Percentiles rank a stretch among this genome's conserved stretches.
Conservation (phyloP, 1,140 invertebrate genomes). For the Drosophila busckii region DNA sequence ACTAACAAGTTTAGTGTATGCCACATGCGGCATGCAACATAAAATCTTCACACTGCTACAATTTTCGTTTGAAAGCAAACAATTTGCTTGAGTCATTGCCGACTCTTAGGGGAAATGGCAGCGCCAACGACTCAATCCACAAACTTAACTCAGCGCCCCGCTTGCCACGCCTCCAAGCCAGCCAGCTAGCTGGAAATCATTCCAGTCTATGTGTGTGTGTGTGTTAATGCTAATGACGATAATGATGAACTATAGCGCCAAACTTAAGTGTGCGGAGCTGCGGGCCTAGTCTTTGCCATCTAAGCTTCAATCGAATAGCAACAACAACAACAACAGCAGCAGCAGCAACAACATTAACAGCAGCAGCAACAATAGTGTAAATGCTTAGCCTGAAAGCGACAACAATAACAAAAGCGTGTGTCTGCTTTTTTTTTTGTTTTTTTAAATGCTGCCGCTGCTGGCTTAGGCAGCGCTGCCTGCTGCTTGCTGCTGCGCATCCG, state of each 20-base stretch:
- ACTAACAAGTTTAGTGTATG: background rate
- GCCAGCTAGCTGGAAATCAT: no score
- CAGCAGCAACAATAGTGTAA: no score
- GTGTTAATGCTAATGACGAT: conserved; percentile 54
- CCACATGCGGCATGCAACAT: background rate
- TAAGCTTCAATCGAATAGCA: conserved; percentile 48
- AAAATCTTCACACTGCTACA: conserved; percentile 26
- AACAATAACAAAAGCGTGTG: conserved; percentile 46
- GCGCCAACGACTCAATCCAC: no score
- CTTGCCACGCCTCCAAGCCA: no score
- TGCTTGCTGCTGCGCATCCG: conserved; percentile 70
- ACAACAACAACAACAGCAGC: conserved; percentile 26
- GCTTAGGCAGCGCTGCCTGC: conserved; percentile 39
- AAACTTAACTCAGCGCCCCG: no score
- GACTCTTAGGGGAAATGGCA: conserved; percentile 38
- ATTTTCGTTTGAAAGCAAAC: conserved; percentile 45
- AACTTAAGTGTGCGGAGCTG: conserved; percentile 35
- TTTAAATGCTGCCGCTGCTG: conserved; percentile 23
- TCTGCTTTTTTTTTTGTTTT: conserved; percentile 41
- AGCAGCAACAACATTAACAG: background rate
- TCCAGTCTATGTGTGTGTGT: no score
- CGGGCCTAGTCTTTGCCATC: conserved; percentile 10
- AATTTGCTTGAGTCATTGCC: conserved; percentile 69
- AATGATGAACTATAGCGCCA: conserved; percentile 63
- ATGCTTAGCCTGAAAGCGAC: no score